Percentiles rank a stretch among this genome's conserved stretches.
Evolutionary conservation across 2,113 vertebrate species (phyloP).

Genomic region (Nycticebus coucang): DNA sequence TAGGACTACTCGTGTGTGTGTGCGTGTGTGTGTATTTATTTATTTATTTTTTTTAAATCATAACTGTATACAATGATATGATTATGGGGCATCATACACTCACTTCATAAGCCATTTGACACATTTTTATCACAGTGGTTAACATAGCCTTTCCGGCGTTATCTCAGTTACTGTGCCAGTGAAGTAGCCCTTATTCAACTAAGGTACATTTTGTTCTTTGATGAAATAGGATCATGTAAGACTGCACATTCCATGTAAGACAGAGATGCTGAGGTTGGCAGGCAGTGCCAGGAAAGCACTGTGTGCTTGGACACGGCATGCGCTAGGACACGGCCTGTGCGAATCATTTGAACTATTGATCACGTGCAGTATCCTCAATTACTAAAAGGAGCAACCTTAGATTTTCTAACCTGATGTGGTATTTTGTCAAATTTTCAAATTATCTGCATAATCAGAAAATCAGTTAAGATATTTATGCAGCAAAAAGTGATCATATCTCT

Average conservation of each 20-base stretch:
- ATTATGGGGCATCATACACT: too few relatives aligned
- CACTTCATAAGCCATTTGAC: too few relatives aligned
- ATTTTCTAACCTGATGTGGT: conserved; percentile 20
- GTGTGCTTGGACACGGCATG: background rate
- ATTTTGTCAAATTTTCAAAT: conserved; percentile 25
- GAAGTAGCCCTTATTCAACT: background rate
- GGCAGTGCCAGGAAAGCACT: background rate
- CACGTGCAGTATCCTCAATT: background rate
- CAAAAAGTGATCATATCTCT: background rate
- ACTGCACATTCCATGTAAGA: background rate
- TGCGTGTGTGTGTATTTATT: too few relatives aligned
- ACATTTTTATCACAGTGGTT: too few relatives aligned
- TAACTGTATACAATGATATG: too few relatives aligned
- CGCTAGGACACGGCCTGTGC: background rate
- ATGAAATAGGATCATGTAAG: background rate
- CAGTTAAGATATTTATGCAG: conserved; percentile 4
- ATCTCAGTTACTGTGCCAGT: too few relatives aligned
- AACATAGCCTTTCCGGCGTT: too few relatives aligned
- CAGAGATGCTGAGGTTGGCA: background rate
- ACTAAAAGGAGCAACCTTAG: conserved; percentile 5
- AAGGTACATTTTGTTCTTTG: background rate
- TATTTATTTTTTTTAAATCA: background rate
- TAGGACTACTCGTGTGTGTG: background rate
- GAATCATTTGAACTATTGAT: conserved; percentile 12
- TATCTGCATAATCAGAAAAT: conserved; percentile 39